Evolutionary conservation across 2,113 vertebrate species (phyloP).

Genomic region (Dasyurus viverrinus): DNA sequence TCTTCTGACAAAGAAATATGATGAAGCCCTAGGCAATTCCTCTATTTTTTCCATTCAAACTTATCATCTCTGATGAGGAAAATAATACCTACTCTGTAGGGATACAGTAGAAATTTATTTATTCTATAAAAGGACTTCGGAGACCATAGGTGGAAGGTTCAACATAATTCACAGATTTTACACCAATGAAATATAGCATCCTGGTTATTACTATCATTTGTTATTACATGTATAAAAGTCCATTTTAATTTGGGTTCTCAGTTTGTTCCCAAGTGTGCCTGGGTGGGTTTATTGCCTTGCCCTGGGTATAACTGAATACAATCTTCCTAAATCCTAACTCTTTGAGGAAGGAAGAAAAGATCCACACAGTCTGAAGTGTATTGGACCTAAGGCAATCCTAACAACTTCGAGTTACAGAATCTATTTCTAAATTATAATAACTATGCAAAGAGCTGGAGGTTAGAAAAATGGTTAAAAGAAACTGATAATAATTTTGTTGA

Average conservation of each 20-base stretch:
- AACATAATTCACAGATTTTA: conserved; percentile 53
- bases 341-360: background rate
- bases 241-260: background rate
- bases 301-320: background rate
- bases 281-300: background rate
- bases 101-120: conserved; percentile 54
- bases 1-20: conserved; percentile 48
- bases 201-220: background rate
- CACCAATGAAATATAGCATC: background rate
- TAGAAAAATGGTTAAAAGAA: background rate
- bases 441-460: conserved; percentile 6
- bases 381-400: background rate
- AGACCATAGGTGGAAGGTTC: conserved; percentile 24
- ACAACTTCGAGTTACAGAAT: background rate
- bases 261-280: background rate
- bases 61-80: conserved; percentile 61
- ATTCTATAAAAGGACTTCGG: conserved; percentile 38
- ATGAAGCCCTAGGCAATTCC: conserved; percentile 13
- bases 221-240: background rate
- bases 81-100: conserved; percentile 46
- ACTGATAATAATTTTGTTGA: background rate
- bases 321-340: background rate
- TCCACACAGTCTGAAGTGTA: background rate
- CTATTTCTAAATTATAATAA: background rate
- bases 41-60: conserved; percentile 50